Conservation (phyloP, 2,113 vertebrate species). For the Rhombomys opimus region DNA sequence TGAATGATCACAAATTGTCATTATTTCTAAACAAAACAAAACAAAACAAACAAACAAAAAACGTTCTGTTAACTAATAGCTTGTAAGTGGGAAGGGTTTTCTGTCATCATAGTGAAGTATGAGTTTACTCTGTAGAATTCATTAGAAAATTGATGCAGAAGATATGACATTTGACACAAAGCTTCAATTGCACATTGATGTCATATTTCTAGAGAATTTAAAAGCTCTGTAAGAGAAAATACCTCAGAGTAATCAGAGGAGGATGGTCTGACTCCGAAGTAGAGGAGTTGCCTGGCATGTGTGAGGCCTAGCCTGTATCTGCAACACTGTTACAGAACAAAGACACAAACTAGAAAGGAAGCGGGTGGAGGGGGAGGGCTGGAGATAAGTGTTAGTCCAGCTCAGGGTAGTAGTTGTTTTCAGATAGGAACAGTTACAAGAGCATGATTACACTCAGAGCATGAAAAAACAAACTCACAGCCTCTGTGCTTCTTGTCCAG, state of each 20-base stretch:
- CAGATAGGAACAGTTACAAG: not conserved
- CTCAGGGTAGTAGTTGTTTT: not conserved
- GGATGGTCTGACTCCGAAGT: not conserved
- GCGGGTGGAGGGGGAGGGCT: not conserved
- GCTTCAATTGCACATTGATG: not conserved
- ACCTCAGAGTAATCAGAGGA: not conserved
- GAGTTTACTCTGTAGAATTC: not conserved
- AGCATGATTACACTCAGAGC: not conserved
- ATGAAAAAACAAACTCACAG: not conserved
- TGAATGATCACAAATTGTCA: not conserved
- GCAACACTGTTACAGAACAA: no score
- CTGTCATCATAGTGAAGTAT: conserved; percentile 27
- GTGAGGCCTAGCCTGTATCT: not conserved
- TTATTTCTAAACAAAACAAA: not conserved
- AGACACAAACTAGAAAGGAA: not conserved
- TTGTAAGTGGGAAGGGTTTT: not conserved
- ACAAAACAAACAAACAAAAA: not conserved
- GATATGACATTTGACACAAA: not conserved
- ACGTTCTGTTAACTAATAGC: not conserved
- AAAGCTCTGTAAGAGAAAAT: not conserved
- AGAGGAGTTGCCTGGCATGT: not conserved
- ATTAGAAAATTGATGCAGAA: conserved; percentile 2
- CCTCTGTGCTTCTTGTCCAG: not conserved
- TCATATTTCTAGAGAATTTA: not conserved
- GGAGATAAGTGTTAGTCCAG: not conserved